Evolutionary conservation across 2,113 vertebrate genomes (phyloP).

Genomic region (Pleuronectes platessa): DNA sequence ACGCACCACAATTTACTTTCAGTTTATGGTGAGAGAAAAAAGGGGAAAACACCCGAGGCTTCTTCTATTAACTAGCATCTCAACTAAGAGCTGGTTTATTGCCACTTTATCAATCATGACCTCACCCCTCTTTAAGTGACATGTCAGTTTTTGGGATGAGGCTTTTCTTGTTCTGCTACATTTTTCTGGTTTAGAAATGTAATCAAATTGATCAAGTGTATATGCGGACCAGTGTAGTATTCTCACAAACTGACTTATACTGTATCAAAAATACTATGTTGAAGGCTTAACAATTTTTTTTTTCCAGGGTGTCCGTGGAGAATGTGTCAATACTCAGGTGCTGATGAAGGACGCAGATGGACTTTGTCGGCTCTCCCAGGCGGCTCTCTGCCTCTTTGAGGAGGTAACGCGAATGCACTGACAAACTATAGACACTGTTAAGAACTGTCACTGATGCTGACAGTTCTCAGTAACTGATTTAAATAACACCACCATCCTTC

Average conservation of each 20-base stretch:
- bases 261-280: neutral
- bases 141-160: neutral
- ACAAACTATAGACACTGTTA: neutral
- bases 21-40: neutral
- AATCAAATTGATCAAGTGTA: neutral
- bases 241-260: neutral
- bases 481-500: neutral
- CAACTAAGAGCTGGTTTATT: neutral
- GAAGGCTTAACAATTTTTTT: neutral
- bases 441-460: neutral
- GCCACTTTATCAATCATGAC: neutral
- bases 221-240: neutral
- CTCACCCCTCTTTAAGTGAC: neutral
- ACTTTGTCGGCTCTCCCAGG: conserved; percentile 83
- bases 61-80: neutral
- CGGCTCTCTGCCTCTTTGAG: conserved; percentile 84
- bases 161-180: neutral
- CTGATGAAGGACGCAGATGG: conserved; percentile 83
- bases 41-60: neutral
- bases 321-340: conserved; percentile 80
- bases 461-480: neutral
- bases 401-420: conserved; percentile 71
- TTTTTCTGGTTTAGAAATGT: neutral
- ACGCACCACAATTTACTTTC: too few species aligned
- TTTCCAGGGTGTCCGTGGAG: conserved; percentile 80